phyloP scores from a whole-genome alignment of 2,888 invertebrate genomes.

The Acronicta aceris region DNA sequence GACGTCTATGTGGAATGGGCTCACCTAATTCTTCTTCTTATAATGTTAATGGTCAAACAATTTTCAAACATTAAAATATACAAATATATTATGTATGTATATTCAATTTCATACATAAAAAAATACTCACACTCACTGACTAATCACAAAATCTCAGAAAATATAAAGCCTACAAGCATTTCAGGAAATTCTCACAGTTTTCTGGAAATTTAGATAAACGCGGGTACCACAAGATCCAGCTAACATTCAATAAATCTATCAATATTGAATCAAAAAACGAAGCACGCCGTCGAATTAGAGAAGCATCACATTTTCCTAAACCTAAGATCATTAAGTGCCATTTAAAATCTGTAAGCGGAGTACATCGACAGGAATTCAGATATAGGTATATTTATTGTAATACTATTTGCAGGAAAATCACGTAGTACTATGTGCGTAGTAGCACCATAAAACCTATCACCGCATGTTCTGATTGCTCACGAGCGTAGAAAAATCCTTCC shows the following conservation, averaged over 20 bases:
- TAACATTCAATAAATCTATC: not conserved
- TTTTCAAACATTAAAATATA: too few relatives aligned
- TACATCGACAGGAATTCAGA: constrained; percentile 18
- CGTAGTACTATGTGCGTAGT: constrained; percentile 36
- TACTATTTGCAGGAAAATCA: constrained; percentile 48
- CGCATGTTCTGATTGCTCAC: constrained; percentile 40
- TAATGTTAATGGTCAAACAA: too few relatives aligned
- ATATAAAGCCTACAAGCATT: too few relatives aligned
- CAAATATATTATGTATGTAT: too few relatives aligned
- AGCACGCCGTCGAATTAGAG: constrained; percentile 9
- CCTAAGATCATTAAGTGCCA: constrained; percentile 32
- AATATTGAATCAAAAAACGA: not conserved
- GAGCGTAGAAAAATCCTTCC: constrained; percentile 30
- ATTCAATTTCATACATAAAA: too few relatives aligned
- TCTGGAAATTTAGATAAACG: not conserved
- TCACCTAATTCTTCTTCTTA: too few relatives aligned
- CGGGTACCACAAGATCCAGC: not conserved
- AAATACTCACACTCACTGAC: too few relatives aligned
- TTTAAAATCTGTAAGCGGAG: constrained; percentile 43
- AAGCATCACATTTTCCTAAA: constrained; percentile 18
- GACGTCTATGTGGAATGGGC: too few relatives aligned
- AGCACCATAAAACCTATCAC: constrained; percentile 35
- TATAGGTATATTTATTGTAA: constrained; percentile 38
- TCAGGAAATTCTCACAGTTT: too few relatives aligned
- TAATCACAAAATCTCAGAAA: too few relatives aligned